Base-by-base conservation (phyloP, 2,888 invertebrate genomes). In the Aelia acuminata region DNA sequence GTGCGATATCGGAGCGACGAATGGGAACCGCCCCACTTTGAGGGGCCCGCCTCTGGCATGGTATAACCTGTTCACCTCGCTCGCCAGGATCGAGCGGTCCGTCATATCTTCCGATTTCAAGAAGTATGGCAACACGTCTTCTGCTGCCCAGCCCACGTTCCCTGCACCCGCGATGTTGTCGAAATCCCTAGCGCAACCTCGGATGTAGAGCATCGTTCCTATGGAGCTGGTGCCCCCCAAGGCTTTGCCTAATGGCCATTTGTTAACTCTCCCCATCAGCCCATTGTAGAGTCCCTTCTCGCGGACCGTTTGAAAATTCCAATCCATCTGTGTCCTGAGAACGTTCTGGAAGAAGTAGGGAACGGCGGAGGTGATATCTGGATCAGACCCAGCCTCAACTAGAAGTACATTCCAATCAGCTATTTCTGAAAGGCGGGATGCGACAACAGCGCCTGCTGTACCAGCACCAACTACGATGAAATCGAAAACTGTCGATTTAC, bases 221-320 rank as follows among this genome's bases (percentile, higher is more conserved):
- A 95, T 93, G 0, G 93, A 92, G 22, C 95, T 94, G 2, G 94
- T 93, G 0, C 96, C 96, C 0, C 96, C 96, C 26, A 95, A 92
- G 20, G 94, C 94, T 91, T 95, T 95, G 0, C 95, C 95, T 31
- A 94, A 92, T 0, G 94, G 93, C 94, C 94, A 95, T 85, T 91
- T 92, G 90, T 94, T 94, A 13, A 91, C 88, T 43, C 91, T 91
- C 11, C 91, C 91, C 50, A 91, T 91, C 87, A 91, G 91, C 2
- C 93, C 92, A 48, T 92, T 90, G 88, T 93, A 93, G 35, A 91
- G 91, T 3, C 90, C 90, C 5, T 91, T 89, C 31, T 93, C 92
- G 0, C 93, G 93, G 89, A 94, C 94, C 0, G 93, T 92, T 88
- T 92, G 90, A 91, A 94, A 94, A 53, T 91, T 90, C 92, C 94